Percentiles rank a stretch among this genome's conserved stretches.
Conservation (phyloP, 2,797 vertebrate species). For the Pelochelys cantorii region DNA sequence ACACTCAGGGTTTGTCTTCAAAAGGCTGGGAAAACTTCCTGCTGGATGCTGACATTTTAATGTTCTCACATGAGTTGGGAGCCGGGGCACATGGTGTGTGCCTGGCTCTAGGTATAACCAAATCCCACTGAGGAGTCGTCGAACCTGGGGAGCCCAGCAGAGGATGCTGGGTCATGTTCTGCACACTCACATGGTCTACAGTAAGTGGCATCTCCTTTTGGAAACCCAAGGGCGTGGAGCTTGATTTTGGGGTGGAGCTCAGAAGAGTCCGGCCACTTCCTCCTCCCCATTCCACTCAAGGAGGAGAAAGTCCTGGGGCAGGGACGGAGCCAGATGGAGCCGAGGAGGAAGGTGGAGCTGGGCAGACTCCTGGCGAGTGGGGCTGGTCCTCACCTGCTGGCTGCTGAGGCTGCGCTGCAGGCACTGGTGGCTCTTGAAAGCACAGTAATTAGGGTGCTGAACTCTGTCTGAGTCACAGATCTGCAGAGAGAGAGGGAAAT, state of each 20-base stretch:
- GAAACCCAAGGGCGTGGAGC: not conserved
- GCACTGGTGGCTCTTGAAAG: slow-evolving; percentile 82
- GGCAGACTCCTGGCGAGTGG: no score
- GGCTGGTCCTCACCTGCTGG: slow-evolving; percentile 68
- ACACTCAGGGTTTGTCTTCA: not conserved
- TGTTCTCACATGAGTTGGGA: not conserved
- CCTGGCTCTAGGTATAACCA: not conserved
- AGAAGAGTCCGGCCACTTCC: not conserved
- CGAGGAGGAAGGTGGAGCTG: not conserved
- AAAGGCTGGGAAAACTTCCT: not conserved
- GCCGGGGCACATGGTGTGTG: not conserved
- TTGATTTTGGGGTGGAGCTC: not conserved
- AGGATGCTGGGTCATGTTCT: not conserved
- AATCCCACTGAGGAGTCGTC: not conserved
- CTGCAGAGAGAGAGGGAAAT: slow-evolving; percentile 53
- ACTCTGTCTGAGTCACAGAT: slow-evolving; percentile 74
- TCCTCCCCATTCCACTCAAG: not conserved
- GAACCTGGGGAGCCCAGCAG: not conserved
- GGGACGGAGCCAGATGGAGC: not conserved
- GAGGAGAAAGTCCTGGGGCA: not conserved
- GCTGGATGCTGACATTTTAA: not conserved
- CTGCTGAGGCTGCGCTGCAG: slow-evolving; percentile 58
- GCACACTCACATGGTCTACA: not conserved
- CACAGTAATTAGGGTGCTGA: slow-evolving; percentile 78
- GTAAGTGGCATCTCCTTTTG: not conserved